Evolutionary conservation across 2,888 invertebrate genomes (phyloP), one percentile per base, ranked within the genome.

Genomic region (Abscondita cerata): DNA sequence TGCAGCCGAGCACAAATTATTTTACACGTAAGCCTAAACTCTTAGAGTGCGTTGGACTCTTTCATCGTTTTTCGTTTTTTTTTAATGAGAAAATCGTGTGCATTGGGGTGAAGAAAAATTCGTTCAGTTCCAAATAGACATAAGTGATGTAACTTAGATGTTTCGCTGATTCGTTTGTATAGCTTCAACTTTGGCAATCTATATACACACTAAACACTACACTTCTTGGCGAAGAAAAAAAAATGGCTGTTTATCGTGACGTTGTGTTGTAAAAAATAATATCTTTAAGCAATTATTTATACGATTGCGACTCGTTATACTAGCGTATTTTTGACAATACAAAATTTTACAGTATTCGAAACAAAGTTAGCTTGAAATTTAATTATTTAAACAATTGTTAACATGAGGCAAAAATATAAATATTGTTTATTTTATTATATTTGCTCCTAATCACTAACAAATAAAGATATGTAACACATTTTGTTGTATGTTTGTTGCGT

Each of bases 341-440:
- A 57, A 44, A 57, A 57, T 55, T 55, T 50, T 62, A 62, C 62
- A 62, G 57, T 57, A 58, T 57, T 59, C 54, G 41, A 44, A 53
- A 48, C 50, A 53, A 41, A 40, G 13, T 38, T 64, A 64, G 60
- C 60, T 64, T 58, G 20, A 53, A 56, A 51, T 60, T 40, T 41
- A 20, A 50, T 62, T 47, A 64, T 69, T 70, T 68, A 60, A 69
- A 68, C 72, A 72, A 73, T 71, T 75, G 75, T 75, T 75, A 71
- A 72, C 64, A 62, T 60, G 62, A 64, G 73, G 73, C 73, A 74
- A 75, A 71, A 68, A 69, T 73, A 72, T 74, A 69, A 70, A 73
- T 69, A 62, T 41, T 52, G 47, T 62, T 70, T 75, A 75, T 74
- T 74, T 75, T 71, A 70, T 66, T 69, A 70, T 66, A 65, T 69